A percentile compares a stretch with the other conserved stretches of the same genome.
These are phyloP conservation scores for Muricea muricata DNA, from an alignment of 92 coral and sea anemone genomes.

Conservation along the genomic window DNA sequence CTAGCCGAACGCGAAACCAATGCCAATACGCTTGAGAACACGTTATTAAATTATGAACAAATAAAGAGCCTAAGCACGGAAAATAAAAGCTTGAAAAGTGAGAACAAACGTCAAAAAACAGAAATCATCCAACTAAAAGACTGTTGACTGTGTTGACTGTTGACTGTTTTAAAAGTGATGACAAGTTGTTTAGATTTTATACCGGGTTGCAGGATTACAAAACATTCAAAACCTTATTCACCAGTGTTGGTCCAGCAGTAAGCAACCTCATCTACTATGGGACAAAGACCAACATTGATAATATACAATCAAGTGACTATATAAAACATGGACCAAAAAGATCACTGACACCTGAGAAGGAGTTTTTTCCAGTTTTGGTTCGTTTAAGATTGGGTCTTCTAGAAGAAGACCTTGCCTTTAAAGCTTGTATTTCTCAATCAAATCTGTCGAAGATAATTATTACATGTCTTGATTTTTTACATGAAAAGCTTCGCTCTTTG, in stretches of 20 bases:
- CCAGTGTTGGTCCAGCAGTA: background rate
- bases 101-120: too few relatives aligned
- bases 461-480: conserved; percentile 50
- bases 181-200: conserved; percentile 59
- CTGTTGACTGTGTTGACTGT: too few relatives aligned
- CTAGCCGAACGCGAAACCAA: too few relatives aligned
- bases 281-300: background rate
- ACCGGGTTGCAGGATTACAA: conserved; percentile 59
- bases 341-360: background rate
- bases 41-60: too few relatives aligned
- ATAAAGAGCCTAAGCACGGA: too few relatives aligned
- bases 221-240: conserved; percentile 46
- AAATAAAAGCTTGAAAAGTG: too few relatives aligned
- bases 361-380: conserved; percentile 19
- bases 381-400: background rate
- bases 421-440: conserved; percentile 32
- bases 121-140: too few relatives aligned
- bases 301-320: background rate
- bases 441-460: conserved; percentile 23
- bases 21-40: too few relatives aligned
- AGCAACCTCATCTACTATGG: conserved; percentile 13
- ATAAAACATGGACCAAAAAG: conserved; percentile 18
- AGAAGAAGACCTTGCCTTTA: conserved; percentile 54
- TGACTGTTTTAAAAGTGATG: conserved; percentile 57
- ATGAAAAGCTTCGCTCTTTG: conserved; percentile 7